Conservation (phyloP, 53 echinoderm and acorn worm genomes). For the Henricia sp. region DNA sequence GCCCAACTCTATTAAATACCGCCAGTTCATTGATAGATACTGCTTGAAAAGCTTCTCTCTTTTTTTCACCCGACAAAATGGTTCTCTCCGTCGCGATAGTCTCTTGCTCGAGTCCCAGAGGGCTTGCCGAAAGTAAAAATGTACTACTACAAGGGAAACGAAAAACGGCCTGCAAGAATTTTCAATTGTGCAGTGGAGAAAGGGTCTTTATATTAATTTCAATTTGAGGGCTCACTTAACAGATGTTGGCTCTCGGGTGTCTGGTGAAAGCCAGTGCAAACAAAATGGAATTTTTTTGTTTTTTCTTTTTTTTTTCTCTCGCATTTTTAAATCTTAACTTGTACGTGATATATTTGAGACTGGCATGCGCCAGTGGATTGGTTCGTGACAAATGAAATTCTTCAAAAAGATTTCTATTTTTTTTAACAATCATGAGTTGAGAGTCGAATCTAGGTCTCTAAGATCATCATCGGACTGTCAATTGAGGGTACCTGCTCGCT, state of each 20-base stretch:
- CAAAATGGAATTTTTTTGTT: neutral
- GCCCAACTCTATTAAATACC: neutral
- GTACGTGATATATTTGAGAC: too few relatives aligned
- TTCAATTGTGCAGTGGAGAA: neutral
- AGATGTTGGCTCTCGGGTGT: slow-evolving; percentile 28
- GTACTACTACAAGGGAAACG: neutral
- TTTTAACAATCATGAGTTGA: too few relatives aligned
- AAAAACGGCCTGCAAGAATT: neutral
- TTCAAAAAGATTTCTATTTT: too few relatives aligned
- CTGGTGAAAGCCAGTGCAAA: neutral
- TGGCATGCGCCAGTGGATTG: too few relatives aligned
- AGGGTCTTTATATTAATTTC: slow-evolving; percentile 35
- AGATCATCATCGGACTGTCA: too few relatives aligned
- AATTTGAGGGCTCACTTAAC: slow-evolving; percentile 46
- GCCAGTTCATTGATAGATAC: neutral
- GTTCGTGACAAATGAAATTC: too few relatives aligned
- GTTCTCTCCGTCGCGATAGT: too few relatives aligned
- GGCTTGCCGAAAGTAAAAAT: neutral
- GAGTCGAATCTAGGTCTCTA: too few relatives aligned
- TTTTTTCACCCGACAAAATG: too few relatives aligned
- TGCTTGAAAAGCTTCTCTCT: neutral
- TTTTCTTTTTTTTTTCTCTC: neutral
- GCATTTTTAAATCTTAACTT: too few relatives aligned
- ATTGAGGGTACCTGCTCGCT: too few relatives aligned
- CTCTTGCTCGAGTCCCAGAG: neutral